Evolutionary conservation across 2,113 vertebrate species (phyloP).

Genomic region (Lepus europaeus): DNA sequence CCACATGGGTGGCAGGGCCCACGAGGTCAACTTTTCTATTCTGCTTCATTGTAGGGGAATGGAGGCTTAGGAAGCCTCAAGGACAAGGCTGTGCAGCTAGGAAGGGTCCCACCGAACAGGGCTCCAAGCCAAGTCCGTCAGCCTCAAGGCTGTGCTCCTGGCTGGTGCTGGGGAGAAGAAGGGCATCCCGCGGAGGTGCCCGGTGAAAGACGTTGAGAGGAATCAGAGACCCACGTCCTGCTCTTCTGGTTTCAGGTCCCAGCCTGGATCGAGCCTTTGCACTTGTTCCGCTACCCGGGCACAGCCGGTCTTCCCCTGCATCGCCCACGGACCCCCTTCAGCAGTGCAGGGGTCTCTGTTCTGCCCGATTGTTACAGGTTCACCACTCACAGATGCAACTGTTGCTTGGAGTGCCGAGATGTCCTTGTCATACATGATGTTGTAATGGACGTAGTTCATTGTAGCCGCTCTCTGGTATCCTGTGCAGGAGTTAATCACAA

Average conservation of each 20-base stretch:
- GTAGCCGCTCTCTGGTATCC: neutral
- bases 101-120: neutral
- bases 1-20: too few relatives aligned
- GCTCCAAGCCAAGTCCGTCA: rapidly evolving
- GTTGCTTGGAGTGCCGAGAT: neutral
- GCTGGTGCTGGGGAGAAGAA: neutral
- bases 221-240: rapidly evolving
- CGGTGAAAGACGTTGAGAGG: neutral
- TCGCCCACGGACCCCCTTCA: neutral
- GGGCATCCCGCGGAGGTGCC: too few relatives aligned
- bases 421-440: neutral
- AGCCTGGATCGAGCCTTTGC: rapidly evolving
- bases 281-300: too few relatives aligned
- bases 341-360: neutral
- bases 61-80: neutral
- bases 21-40: neutral
- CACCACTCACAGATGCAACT: neutral
- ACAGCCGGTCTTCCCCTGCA: neutral
- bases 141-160: neutral
- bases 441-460: neutral
- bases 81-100: too few relatives aligned
- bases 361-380: neutral
- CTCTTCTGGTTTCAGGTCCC: neutral
- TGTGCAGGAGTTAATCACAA: neutral
- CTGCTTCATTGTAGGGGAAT: neutral